These are phyloP conservation scores for Acipenser oxyrinchus DNA, from an alignment of 2,797 vertebrate genomes.

Conservation along the genomic window DNA sequence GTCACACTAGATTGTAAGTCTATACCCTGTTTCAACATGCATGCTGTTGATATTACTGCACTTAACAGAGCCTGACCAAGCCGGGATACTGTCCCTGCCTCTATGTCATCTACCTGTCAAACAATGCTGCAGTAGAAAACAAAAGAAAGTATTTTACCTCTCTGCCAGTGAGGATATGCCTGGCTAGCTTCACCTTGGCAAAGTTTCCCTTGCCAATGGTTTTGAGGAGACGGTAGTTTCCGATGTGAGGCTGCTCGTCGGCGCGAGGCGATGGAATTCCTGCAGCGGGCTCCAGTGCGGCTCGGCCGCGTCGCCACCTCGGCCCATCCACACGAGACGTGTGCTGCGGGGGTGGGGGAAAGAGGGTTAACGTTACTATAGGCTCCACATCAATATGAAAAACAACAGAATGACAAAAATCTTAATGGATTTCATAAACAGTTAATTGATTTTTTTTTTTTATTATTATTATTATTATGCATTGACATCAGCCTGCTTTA, in stretches of 20 bases:
- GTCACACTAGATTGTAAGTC: no score
- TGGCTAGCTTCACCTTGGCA: slow-evolving; percentile 92
- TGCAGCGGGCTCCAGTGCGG: slow-evolving; percentile 77
- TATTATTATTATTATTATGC: no score
- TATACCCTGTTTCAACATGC: no score
- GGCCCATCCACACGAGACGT: slow-evolving; percentile 80
- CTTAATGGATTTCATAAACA: no score
- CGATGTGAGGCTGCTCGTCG: slow-evolving; percentile 89
- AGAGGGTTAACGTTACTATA: slow-evolving; percentile 2
- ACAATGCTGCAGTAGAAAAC: neutral
- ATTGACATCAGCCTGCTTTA: no score
- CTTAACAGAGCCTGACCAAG: no score
- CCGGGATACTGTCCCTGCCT: no score
- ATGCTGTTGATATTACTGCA: no score
- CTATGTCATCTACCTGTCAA: no score
- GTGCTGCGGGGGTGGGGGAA: slow-evolving; percentile 59
- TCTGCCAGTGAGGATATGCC: slow-evolving; percentile 93
- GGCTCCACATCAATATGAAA: no score
- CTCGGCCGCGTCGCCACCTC: slow-evolving; percentile 83
- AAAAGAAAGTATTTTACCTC: slow-evolving; percentile 64
- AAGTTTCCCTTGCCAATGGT: slow-evolving; percentile 98
- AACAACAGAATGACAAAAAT: no score
- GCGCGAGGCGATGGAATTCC: slow-evolving; percentile 75
- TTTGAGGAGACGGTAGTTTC: slow-evolving; percentile 94
- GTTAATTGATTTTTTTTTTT: no score